Evolutionary conservation across 2,113 vertebrate species (phyloP).

Genomic region (Sphyrna mokarran): DNA sequence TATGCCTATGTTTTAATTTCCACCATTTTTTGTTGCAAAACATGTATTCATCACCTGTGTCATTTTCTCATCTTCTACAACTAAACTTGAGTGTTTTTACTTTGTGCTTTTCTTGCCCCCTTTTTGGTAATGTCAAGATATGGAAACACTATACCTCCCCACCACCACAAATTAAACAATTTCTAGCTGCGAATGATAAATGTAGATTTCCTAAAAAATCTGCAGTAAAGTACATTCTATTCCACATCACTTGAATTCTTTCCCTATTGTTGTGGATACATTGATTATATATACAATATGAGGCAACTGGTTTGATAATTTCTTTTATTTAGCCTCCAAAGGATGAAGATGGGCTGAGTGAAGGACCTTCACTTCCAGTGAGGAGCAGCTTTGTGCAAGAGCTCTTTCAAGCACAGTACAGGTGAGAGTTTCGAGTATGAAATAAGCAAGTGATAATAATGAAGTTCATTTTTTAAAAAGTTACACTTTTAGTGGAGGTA

Average conservation of each 20-base stretch:
- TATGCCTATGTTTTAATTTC: neutral
- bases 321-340: conserved; percentile 67
- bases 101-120: neutral
- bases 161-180: neutral
- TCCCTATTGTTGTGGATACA: neutral
- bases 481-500: neutral
- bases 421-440: conserved; percentile 53
- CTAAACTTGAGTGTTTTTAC: neutral
- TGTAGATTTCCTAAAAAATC: neutral
- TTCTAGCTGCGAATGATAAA: neutral
- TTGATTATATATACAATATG: neutral
- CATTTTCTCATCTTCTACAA: neutral
- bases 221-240: neutral
- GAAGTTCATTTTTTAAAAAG: neutral
- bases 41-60: neutral
- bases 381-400: conserved; percentile 94
- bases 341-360: conserved; percentile 72
- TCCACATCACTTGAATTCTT: neutral
- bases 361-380: conserved; percentile 79
- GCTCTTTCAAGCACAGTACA: conserved; percentile 97
- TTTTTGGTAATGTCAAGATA: neutral
- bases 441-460: neutral
- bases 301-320: neutral
- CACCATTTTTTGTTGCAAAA: neutral
- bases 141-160: neutral